phyloP scores from a whole-genome alignment of 2,113 vertebrate genomes.

The Oxygymnocypris stewartii region DNA sequence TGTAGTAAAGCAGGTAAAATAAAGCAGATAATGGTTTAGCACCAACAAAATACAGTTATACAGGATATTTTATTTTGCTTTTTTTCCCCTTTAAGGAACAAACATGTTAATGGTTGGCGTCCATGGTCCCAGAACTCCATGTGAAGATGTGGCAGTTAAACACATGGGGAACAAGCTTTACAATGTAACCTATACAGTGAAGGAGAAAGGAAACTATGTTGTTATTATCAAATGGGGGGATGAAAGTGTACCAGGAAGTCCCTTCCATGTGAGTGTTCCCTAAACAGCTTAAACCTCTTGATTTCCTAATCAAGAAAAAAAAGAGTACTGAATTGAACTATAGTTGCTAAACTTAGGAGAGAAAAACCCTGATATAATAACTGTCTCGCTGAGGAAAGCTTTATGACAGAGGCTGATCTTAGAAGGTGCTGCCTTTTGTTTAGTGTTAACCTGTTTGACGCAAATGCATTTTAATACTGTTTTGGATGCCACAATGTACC shows the following conservation, averaged over 20 bases:
- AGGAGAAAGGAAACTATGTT: conserved; percentile 91
- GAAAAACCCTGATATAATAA: background rate
- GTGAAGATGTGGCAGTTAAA: conserved; percentile 92
- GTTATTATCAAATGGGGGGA: conserved; percentile 94
- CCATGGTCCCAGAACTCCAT: conserved; percentile 88
- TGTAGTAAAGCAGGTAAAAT: conserved; percentile 92
- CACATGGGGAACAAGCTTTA: conserved; percentile 90
- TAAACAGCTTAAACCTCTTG: conserved; percentile 63
- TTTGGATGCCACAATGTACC: background rate
- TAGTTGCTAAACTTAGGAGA: background rate
- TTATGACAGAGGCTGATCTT: background rate
- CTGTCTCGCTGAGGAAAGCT: background rate
- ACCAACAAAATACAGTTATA: background rate
- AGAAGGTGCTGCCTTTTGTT: background rate
- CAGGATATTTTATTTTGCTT: background rate
- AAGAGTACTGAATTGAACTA: background rate
- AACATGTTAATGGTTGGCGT: conserved; percentile 97
- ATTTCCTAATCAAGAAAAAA: background rate
- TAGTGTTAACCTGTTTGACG: conserved; percentile 7
- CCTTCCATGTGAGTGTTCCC: conserved; percentile 85
- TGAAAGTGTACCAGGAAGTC: conserved; percentile 86
- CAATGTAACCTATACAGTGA: conserved; percentile 90
- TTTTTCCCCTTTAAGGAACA: conserved; percentile 73
- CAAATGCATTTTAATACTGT: conserved; percentile 3
- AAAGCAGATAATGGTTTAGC: background rate